Evolutionary conservation across 2,888 invertebrate species (phyloP).

Genomic region (Nephrotoma guestfalica): DNA sequence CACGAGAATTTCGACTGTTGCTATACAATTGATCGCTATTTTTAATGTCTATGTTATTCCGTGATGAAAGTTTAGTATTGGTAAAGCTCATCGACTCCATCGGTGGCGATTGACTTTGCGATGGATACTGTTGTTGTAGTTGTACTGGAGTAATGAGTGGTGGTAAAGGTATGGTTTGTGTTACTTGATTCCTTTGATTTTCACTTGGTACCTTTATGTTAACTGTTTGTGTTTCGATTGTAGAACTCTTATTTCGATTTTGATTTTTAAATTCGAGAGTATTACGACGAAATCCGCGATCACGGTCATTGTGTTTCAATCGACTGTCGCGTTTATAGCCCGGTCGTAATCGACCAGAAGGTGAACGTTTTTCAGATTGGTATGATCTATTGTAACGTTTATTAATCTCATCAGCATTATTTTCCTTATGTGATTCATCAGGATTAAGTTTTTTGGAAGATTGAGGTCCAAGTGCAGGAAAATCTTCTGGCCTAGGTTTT

Average conservation of each 20-base stretch:
- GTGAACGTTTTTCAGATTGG: background rate
- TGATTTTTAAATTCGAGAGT: constrained; percentile 28
- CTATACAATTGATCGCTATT: background rate
- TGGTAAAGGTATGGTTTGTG: background rate
- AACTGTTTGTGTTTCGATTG: background rate
- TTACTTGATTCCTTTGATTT: background rate
- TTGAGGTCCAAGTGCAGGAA: constrained; percentile 35
- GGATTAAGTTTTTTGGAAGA: background rate
- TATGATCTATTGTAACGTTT: background rate
- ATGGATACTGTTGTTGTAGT: background rate
- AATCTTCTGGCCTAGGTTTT: constrained; percentile 39
- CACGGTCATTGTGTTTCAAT: constrained; percentile 28
- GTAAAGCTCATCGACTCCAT: constrained; percentile 14
- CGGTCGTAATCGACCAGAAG: background rate
- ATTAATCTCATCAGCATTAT: constrained; percentile 5
- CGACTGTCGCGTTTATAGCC: constrained; percentile 9
- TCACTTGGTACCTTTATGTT: background rate
- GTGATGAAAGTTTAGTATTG: constrained; percentile 12
- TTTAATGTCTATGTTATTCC: background rate
- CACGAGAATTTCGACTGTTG: constrained; percentile 6
- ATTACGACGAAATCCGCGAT: constrained; percentile 16
- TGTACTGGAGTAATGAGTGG: background rate
- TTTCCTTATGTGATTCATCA: constrained; percentile 10
- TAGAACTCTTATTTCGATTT: constrained; percentile 11
- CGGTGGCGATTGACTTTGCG: constrained; percentile 2